These are phyloP conservation scores for Malurus splendens DNA, from an alignment of 2,797 vertebrate genomes.

Conservation along the genomic window DNA sequence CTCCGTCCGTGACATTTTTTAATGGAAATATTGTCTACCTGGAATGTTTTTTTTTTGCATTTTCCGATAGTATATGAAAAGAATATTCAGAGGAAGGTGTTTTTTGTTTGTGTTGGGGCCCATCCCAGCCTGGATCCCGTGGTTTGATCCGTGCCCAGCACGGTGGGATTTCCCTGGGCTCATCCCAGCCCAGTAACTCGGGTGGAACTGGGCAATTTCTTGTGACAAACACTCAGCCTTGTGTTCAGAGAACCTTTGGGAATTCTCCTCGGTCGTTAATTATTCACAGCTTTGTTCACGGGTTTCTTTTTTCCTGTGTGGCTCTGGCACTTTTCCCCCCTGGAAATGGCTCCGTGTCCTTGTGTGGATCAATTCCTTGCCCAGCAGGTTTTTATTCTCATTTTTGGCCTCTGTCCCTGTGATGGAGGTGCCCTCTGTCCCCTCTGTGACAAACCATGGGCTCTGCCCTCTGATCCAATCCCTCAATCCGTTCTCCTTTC, in stretches of 20 bases:
- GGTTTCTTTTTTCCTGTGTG: not conserved
- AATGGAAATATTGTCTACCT: not conserved
- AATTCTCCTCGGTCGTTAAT: not conserved
- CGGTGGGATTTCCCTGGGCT: not conserved
- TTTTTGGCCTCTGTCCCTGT: not conserved
- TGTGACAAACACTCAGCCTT: not conserved
- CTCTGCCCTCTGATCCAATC: not conserved
- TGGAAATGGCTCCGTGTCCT: not conserved
- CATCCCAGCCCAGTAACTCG: not conserved
- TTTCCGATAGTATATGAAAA: not conserved
- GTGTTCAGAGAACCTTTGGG: not conserved
- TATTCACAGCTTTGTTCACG: not conserved
- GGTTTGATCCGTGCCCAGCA: not conserved
- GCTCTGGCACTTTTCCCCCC: not conserved
- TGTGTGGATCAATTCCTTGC: not conserved
- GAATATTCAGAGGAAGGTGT: fast-evolving
- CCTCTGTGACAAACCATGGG: not conserved
- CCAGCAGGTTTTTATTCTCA: not conserved
- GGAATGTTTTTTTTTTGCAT: not conserved
- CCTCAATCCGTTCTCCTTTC: too few relatives aligned
- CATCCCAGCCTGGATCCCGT: not conserved
- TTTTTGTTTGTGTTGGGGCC: not conserved
- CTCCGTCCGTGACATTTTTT: fast-evolving
- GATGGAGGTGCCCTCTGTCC: not conserved
- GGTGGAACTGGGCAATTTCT: not conserved